Evolutionary conservation across 2,888 invertebrate species (phyloP).

Genomic region (Timema cristinae): DNA sequence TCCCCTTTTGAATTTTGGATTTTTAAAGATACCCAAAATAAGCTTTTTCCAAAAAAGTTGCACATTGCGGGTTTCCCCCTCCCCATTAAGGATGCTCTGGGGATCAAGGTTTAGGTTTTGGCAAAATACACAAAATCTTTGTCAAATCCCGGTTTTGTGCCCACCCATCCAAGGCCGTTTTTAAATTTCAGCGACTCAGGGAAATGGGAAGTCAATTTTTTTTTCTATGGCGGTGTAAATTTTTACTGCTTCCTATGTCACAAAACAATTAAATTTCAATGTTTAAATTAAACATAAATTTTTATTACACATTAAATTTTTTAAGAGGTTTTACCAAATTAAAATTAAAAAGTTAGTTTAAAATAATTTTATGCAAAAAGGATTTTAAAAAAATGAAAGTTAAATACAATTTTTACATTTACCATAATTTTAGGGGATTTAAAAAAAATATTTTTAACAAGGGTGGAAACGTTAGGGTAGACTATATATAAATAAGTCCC

Average conservation of each 20-base stretch:
- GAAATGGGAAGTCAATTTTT: slow-evolving; percentile 17
- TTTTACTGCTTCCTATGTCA: slow-evolving; percentile 39
- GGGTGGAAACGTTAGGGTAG: too few species aligned
- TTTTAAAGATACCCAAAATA: slow-evolving; percentile 41
- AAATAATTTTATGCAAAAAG: too few species aligned
- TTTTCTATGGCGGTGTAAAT: slow-evolving; percentile 15
- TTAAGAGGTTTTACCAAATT: too few species aligned
- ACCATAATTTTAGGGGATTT: too few species aligned
- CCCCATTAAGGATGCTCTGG: slow-evolving; percentile 38
- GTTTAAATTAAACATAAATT: slow-evolving; percentile 27
- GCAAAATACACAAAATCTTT: slow-evolving; percentile 27
- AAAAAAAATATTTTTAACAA: too few species aligned
- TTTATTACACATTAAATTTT: slow-evolving; percentile 37
- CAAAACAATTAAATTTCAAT: not conserved
- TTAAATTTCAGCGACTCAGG: slow-evolving; percentile 21
- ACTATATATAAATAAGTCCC: too few species aligned
- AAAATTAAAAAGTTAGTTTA: too few species aligned
- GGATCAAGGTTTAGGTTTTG: slow-evolving; percentile 34
- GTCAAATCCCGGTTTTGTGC: slow-evolving; percentile 41
- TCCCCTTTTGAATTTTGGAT: too few species aligned
- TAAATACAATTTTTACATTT: too few species aligned
- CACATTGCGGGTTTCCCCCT: slow-evolving; percentile 43
- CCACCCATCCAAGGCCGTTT: slow-evolving; percentile 36
- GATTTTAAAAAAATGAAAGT: too few species aligned
- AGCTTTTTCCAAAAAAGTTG: slow-evolving; percentile 42